Base-by-base conservation (phyloP, 2,113 vertebrate species). In the Pteropus alecto region DNA sequence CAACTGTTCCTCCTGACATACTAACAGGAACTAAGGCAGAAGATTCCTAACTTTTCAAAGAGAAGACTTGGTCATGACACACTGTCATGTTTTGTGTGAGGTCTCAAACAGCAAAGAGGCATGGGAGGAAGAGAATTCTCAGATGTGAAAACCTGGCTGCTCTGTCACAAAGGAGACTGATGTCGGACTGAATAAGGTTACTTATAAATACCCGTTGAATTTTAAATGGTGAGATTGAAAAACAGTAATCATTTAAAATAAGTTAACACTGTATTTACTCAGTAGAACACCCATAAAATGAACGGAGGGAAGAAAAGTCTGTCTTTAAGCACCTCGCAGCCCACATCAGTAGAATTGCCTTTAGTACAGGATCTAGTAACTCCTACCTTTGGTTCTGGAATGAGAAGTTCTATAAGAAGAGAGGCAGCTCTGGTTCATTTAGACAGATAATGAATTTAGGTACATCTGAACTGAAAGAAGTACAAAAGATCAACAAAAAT, bases 11-110 rank as follows among this genome's bases (percentile, higher is more conserved):
- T 51, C 51, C 51, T 51, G 51, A 60, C 7, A 13, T 13, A 26
- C 14, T 15, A 60, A 85, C n/a, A 88, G 54, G 18, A 91, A 78
- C 12, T 7, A 61, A 41, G 46, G 46, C 54, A 90, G 58, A 82
- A 91, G 22, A 82, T 10, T 38, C n/a, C 48, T 70, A 68, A 83
- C 38, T 33, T 91, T 63, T 54, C 15, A 83, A 95, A 91, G 41
- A 48, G 48, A 92, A 83, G 60, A 60, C n/a, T 33, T 65, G 6
- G 35, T 13, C 43, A 65, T 22, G 82, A 46, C 41, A 60, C 3
- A 2, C 12, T 15, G 41, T 61, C 4, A 12, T 46, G 6, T 21
- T 15, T 65, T 14, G 8, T 11, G 41, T 8, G 74, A 63, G 22
- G 21, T 82, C 81, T n/a, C 76, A 38, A 41, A 71, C 18, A 35